Percentiles rank a stretch among this genome's conserved stretches.
These are phyloP conservation scores for Dallia pectoralis DNA, from an alignment of 2,797 vertebrate species.

Conservation along the genomic window DNA sequence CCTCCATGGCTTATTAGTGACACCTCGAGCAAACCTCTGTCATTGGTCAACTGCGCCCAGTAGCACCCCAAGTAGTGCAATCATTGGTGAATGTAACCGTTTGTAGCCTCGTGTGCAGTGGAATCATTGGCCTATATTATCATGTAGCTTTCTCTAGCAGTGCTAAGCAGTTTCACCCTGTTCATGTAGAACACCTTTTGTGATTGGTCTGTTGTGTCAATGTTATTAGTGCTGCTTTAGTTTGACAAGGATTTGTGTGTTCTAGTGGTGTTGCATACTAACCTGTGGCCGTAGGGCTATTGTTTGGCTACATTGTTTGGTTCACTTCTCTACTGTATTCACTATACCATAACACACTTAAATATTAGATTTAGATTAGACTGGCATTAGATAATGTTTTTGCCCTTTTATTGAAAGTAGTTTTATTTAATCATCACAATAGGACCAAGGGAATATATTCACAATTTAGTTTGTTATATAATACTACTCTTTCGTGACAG, in stretches of 20 bases:
- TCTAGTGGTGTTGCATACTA: too few relatives aligned
- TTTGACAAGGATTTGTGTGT: too few relatives aligned
- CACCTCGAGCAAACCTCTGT: neutral
- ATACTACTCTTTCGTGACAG: too few relatives aligned
- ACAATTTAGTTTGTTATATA: too few relatives aligned
- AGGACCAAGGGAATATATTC: too few relatives aligned
- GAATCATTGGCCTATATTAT: too few relatives aligned
- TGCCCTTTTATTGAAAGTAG: too few relatives aligned
- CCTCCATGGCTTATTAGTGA: slow-evolving; percentile 20
- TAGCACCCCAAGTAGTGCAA: slow-evolving; percentile 19
- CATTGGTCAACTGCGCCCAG: neutral
- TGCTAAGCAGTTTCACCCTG: slow-evolving; percentile 8
- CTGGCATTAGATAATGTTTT: too few relatives aligned
- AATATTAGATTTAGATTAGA: too few relatives aligned
- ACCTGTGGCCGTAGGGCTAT: too few relatives aligned
- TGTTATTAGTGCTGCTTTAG: neutral
- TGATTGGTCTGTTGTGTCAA: neutral
- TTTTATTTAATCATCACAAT: too few relatives aligned
- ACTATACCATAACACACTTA: neutral
- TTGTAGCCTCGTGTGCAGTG: neutral
- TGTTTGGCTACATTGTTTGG: too few relatives aligned
- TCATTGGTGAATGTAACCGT: slow-evolving; percentile 12
- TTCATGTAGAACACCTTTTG: slow-evolving; percentile 24
- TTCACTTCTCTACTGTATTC: neutral
- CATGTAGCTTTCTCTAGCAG: neutral